Base-by-base conservation (phyloP, 2,797 vertebrate species). In the Luscinia luscinia region DNA sequence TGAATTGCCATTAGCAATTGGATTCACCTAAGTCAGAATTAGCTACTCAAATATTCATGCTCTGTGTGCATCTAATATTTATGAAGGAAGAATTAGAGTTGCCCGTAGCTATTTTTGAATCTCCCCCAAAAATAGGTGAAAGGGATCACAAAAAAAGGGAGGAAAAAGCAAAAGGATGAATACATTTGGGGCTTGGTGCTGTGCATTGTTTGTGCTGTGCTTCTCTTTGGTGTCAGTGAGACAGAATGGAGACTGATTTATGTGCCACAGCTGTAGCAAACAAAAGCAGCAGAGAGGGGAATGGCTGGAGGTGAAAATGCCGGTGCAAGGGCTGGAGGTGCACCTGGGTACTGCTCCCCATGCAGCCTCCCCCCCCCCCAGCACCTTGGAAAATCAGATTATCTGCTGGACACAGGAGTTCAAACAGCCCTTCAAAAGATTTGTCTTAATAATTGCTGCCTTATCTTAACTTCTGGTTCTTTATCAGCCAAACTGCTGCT, bases 301-400 rank as follows among this genome's bases (percentile, higher is more conserved):
- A 96, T 97, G 96, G 97, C 97, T 97, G 84, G 92, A 97, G 95
- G 92, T 91, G 96, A 96, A 97, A 96, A 98, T 97, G 87, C 95
- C 96, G 32, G 85, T 96, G 97, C 97, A 96, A 93, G 82, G 97
- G 97, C 95, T 93, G 67, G 95, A 95, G 96, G 95, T 95, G 97
- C 98, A 98, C 97, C 98, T 98, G 98, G 97, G 96, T 97, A 95
- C 97, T 97, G 93, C 84, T 88, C 74, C 94, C 81, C 88, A 67
- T 61, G 62, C 79, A 77, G 80, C 5, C 80, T 76, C 81, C 51
- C 91, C 89, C 58, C 76, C 94, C 94, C 6, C 12, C 40, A 96
- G 95, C 89, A 93, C 88, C 93, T 96, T 95, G 91, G 82, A 91
- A 96, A 97, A 97, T 97, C 96, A 96, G 95, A 96, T 97, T 96